Percentiles rank a stretch among this genome's conserved stretches.
phyloP scores from a whole-genome alignment of 1,140 invertebrate genomes.

The Formica exsecta region DNA sequence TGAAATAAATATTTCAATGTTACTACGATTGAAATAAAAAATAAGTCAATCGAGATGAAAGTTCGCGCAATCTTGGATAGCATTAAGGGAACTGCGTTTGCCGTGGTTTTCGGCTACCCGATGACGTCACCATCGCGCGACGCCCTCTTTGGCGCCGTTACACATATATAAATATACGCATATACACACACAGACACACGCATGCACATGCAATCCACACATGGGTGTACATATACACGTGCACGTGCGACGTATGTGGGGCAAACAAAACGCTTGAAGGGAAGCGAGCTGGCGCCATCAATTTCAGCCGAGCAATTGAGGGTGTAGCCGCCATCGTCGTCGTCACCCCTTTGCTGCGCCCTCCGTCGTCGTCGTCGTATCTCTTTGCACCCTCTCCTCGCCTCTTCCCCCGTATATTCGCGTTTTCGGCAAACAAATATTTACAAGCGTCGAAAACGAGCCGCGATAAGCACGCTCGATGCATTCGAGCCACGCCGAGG shows the following conservation, averaged over 20 bases:
- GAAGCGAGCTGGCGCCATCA: constrained; percentile 44
- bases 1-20: background rate
- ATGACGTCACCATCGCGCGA: constrained; percentile 59
- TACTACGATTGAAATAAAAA: no score
- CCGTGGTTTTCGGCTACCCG: constrained; percentile 27
- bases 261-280: constrained; percentile 40
- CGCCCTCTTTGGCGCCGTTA: constrained; percentile 53
- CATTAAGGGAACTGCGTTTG: background rate
- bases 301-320: constrained; percentile 48
- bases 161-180: background rate
- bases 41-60: background rate
- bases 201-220: background rate
- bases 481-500: background rate
- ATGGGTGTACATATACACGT: background rate
- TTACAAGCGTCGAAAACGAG: constrained; percentile 30
- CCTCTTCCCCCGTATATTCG: background rate
- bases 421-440: constrained; percentile 50
- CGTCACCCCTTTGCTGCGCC: background rate
- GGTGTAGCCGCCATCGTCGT: constrained; percentile 28
- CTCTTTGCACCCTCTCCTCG: background rate
- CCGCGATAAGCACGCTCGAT: background rate
- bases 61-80: background rate
- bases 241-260: constrained; percentile 12
- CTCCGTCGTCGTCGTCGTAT: background rate
- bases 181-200: no score